Base-by-base conservation (phyloP, 1,140 invertebrate genomes). In the Oedothorax gibbosus region DNA sequence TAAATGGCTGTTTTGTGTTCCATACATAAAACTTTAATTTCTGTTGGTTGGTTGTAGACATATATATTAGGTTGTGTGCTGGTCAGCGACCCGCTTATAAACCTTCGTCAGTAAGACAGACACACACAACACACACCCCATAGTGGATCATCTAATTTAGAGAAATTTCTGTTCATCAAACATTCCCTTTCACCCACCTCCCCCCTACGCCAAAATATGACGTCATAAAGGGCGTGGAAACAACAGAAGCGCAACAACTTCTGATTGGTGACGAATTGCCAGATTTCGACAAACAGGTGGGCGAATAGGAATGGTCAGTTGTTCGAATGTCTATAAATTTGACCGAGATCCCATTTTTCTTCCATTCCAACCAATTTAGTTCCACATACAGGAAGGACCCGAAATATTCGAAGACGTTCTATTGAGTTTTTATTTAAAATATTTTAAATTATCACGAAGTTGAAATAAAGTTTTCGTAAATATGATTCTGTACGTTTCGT, bases 301-400 rank as follows among this genome's bases (percentile, higher is more conserved):
- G 66, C 54, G 66, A 71, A 80, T 57, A 2, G 21, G 14, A 80
- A 80, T 12, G 49, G 65, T 50, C 53, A 56, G 54, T n/a, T 80
- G 9, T 71, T 60, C 18, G 54, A 69, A 80, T 56, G 53, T 56
- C 69, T 80, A 80, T 80, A 80, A 80, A 80, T 69, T 35, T 80
- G 50, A 66, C 35, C 54, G 50, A 11, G 11, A 12, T 15, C 60
- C 49, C 71, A 73, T 80, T 18, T 80, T 69, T 60, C 78, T 80
- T 80, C 66, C 78, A 80, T 60, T 80, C 60, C 62, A 50, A 80
- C 49, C 62, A 50, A 35, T 5, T 35, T 66, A 54, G 21, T 54
- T 6, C 65, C 18, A 11, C 54, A 57, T 10, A 15, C 0, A 6
- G 51, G 4, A 51, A 71, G 20, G 14, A 69, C 35, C 15, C 21